phyloP scores from a whole-genome alignment of 2,797 vertebrate genomes.

The Anabacerthia variegaticeps region DNA sequence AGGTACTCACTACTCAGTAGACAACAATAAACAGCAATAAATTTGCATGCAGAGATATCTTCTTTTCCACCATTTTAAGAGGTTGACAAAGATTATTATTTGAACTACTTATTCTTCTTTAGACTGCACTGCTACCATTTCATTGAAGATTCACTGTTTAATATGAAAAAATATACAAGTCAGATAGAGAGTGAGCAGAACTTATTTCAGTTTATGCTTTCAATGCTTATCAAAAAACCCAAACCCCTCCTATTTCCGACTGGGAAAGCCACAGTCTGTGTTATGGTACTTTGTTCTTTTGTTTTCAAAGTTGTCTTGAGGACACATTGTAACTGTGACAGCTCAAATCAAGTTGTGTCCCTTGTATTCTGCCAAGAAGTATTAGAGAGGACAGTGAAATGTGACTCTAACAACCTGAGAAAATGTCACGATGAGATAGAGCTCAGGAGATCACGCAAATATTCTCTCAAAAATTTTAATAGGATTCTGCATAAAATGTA shows the following conservation, averaged over 20 bases:
- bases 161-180: not conserved
- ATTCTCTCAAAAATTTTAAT: not conserved
- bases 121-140: not conserved
- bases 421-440: not conserved
- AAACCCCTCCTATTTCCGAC: not conserved
- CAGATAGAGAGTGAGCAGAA: not conserved
- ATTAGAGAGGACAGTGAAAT: not conserved
- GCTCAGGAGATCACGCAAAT: not conserved
- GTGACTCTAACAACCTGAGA: not conserved
- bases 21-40: not conserved
- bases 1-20: rapidly evolving
- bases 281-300: not conserved
- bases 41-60: not conserved
- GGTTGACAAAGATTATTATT: not conserved
- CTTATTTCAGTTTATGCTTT: not conserved
- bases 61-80: not conserved
- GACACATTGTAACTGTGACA: not conserved
- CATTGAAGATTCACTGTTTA: not conserved
- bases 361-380: not conserved
- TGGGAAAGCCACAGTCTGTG: not conserved
- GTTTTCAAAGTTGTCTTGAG: not conserved
- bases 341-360: not conserved
- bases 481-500: not conserved
- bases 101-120: not conserved
- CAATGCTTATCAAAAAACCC: not conserved